These are phyloP conservation scores for Microctonus brassicae DNA, from an alignment of 2,888 invertebrate genomes.

Conservation along the genomic window DNA sequence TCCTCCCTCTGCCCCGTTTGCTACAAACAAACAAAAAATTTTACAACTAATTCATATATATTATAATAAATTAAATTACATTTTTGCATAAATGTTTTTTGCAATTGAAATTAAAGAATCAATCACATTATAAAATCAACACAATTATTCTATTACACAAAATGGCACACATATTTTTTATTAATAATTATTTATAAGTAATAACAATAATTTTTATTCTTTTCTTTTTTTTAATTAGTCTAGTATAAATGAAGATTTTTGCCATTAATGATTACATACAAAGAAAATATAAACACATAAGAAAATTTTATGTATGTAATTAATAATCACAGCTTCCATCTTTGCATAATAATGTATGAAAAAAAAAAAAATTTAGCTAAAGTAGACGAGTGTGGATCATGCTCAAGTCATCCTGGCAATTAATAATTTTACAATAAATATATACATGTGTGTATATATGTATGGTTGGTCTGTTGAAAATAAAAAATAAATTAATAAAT, in stretches of 20 bases:
- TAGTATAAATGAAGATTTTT: background rate
- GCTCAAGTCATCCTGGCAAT: slow-evolving; percentile 14
- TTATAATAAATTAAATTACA: slow-evolving; percentile 1
- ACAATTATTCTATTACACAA: slow-evolving; percentile 13
- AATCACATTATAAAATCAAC: slow-evolving; percentile 6
- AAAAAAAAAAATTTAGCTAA: background rate
- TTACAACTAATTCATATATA: background rate
- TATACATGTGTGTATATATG: too few relatives aligned
- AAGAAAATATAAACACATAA: slow-evolving; percentile 6
- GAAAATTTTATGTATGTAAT: slow-evolving; percentile 11
- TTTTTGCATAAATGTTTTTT: slow-evolving; percentile 28
- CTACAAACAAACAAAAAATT: too few relatives aligned
- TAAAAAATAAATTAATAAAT: background rate
- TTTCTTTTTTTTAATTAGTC: background rate
- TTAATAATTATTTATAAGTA: slow-evolving; percentile 20
- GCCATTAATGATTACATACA: background rate
- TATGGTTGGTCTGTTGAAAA: slow-evolving; percentile 9
- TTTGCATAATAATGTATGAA: slow-evolving; percentile 30
- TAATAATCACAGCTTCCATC: slow-evolving; percentile 40
- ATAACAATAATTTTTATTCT: background rate
- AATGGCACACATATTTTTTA: slow-evolving; percentile 22
- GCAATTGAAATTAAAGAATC: slow-evolving; percentile 3
- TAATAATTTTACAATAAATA: slow-evolving; percentile 1
- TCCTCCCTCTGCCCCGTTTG: too few relatives aligned
- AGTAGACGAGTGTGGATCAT: slow-evolving; percentile 5